These are phyloP conservation scores for Sussaba pulchella DNA, from an alignment of 2,888 invertebrate species.

Conservation along the genomic window DNA sequence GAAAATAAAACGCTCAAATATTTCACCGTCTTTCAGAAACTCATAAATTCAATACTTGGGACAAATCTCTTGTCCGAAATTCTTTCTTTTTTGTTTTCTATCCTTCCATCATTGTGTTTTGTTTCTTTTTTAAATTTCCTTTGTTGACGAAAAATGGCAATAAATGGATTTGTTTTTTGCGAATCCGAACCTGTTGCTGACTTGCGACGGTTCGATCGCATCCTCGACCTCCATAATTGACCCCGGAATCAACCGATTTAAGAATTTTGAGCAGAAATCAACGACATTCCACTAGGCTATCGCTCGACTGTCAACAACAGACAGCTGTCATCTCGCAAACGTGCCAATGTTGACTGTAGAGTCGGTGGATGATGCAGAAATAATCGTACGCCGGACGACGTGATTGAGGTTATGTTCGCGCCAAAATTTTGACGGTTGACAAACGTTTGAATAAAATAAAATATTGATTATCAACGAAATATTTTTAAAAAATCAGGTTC, in stretches of 20 bases:
- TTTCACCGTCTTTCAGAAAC: no score
- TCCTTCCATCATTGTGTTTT: no score
- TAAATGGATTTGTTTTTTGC: neutral
- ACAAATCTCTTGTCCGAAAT: no score
- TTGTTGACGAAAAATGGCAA: neutral
- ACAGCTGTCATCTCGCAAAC: no score
- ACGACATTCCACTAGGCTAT: neutral
- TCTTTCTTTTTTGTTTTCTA: no score
- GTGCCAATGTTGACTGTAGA: neutral
- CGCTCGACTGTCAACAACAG: neutral
- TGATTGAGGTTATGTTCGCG: neutral
- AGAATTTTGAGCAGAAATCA: neutral
- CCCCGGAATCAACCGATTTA: neutral
- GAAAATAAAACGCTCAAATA: no score
- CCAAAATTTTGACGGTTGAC: no score
- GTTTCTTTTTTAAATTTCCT: no score
- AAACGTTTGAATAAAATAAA: no score
- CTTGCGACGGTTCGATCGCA: constrained; percentile 42
- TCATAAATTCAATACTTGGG: no score
- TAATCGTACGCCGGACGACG: neutral
- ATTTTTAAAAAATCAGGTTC: no score
- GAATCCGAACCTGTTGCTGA: constrained; percentile 60
- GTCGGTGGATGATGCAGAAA: neutral
- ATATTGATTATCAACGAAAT: no score
- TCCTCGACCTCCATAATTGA: constrained; percentile 57